Evolutionary conservation across 2,888 invertebrate genomes (phyloP), one percentile per base, ranked within the genome.

Genomic region (Drosophila robusta): DNA sequence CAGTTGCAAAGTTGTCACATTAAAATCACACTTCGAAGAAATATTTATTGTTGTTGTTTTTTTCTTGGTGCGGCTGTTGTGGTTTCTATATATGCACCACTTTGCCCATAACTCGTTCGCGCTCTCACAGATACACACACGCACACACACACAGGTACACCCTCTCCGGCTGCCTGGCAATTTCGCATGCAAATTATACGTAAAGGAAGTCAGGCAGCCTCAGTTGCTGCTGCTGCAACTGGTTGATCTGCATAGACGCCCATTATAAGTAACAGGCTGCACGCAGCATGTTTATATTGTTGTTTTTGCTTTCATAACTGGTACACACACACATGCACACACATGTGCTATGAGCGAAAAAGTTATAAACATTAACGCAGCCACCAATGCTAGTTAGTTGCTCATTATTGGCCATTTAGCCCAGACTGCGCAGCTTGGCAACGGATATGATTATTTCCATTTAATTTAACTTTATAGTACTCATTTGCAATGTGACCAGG

Each of bases 1-100:
- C 79, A 85, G 89, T 83, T 87, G 87, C 87, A 78, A 85, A 80
- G 81, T 88, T 89, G 90, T 89, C 88, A 88, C 89, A 87, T 88
- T 85, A 87, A 83, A 86, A 81, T 84, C 84, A 89, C 89, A 87
- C 84, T 87, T 83, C 75, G 68, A 76, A 78, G 70, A 75, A 78
- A 76, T 82, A 85, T 85, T 70, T 75, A 64, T 46, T 64, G 60
- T 49, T 46, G 29, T 16, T 29, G n/a, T n/a, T 32, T 39, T 26
- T 24, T 26, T 26, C 8, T 32, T 36, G 55, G 46, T 70, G 61
- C 47, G 65, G 62, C 62, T 73, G 68, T 67, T 70, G 74, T 55
- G 65, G 66, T 68, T 74, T 57, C 70, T 67, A 66, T 67, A 70
- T 62, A 70, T 82, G 71, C 79, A 85, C 82, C 85, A 86, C 78